Conservation (phyloP, 2,113 vertebrate species). For the Eclectus roratus region DNA sequence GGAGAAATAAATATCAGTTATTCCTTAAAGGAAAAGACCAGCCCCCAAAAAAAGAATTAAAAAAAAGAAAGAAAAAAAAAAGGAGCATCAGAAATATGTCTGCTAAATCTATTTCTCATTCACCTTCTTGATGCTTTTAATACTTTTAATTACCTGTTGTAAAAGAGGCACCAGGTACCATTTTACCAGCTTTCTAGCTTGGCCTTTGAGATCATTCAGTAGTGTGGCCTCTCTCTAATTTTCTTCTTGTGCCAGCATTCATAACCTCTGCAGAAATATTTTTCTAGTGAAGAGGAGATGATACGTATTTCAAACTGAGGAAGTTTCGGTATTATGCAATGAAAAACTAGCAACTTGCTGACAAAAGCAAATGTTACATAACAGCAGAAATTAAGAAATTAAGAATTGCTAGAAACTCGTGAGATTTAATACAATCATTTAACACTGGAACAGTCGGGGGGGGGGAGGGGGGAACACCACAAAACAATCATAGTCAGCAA, state of each 20-base stretch:
- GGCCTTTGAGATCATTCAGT: background rate
- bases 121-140: background rate
- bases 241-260: background rate
- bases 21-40: background rate
- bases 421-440: background rate
- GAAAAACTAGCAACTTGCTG: background rate
- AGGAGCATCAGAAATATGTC: background rate
- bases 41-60: background rate
- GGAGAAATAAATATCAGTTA: background rate
- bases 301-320: background rate
- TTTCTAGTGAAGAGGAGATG: background rate
- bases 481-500: background rate
- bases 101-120: background rate
- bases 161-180: background rate
- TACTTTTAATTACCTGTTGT: background rate
- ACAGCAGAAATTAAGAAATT: background rate
- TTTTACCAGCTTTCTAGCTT: background rate
- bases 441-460: background rate
- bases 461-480: accelerated
- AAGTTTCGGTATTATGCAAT: background rate
- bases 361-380: background rate
- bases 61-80: background rate
- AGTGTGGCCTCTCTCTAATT: background rate
- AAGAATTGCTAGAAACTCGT: background rate
- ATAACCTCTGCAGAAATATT: background rate